Evolutionary conservation across 2,113 vertebrate genomes (phyloP).

Genomic region (Prietella phreatophila): DNA sequence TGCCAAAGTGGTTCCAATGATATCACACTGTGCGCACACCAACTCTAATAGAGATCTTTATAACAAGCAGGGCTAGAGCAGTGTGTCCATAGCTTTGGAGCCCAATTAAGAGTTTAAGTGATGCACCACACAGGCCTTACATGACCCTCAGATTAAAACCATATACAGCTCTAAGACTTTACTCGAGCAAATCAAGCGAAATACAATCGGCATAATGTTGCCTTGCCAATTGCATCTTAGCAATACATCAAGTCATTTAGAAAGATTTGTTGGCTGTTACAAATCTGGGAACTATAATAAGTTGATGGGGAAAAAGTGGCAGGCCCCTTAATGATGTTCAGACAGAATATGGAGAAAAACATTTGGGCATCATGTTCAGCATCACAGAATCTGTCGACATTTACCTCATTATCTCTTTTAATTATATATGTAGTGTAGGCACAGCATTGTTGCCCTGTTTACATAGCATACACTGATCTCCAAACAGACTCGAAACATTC

Average conservation of each 20-base stretch:
- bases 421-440: conserved; percentile 42
- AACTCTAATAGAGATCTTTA: background rate
- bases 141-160: conserved; percentile 53
- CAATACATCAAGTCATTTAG: conserved; percentile 72
- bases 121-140: background rate
- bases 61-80: background rate
- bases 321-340: conserved; percentile 35
- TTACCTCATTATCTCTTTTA: conserved; percentile 65
- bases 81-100: background rate
- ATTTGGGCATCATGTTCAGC: conserved; percentile 36
- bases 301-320: conserved; percentile 21
- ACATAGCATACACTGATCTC: background rate
- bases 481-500: background rate
- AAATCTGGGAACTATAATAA: conserved; percentile 58
- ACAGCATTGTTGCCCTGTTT: background rate
- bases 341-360: conserved; percentile 33
- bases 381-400: conserved; percentile 60
- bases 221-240: conserved; percentile 49
- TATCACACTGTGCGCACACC: conserved; percentile 8
- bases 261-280: conserved; percentile 63
- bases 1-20: background rate
- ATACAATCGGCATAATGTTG: conserved; percentile 71
- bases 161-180: conserved; percentile 55
- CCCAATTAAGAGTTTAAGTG: conserved; percentile 15
- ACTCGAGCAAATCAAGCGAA: conserved; percentile 69